These are phyloP conservation scores for Temnothorax unifasciatus DNA, from an alignment of 2,888 invertebrate genomes.

Conservation along the genomic window DNA sequence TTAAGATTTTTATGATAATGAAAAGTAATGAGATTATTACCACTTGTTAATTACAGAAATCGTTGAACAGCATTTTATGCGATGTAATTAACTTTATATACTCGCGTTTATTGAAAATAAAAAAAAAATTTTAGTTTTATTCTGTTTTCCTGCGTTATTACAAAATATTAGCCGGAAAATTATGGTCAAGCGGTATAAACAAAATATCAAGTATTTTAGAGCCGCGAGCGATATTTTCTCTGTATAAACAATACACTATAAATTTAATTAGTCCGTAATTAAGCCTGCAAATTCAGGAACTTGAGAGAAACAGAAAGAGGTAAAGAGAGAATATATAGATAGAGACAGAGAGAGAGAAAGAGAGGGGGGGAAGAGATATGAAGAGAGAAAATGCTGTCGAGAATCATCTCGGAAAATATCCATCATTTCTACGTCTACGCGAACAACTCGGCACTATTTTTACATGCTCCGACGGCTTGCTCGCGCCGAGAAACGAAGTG, in stretches of 20 bases:
- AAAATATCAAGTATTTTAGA: background rate
- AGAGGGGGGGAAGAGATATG: too few relatives aligned
- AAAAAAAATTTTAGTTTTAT: constrained; percentile 1
- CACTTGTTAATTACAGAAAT: constrained; percentile 32
- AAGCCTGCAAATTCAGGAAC: constrained; percentile 18
- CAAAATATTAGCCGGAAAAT: constrained; percentile 2
- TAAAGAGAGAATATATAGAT: background rate
- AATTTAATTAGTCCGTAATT: constrained; percentile 33
- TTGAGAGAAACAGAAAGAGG: background rate
- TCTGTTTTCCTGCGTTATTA: constrained; percentile 5
- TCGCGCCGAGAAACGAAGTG: constrained; percentile 35
- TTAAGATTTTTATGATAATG: constrained; percentile 19
- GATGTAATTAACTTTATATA: constrained; percentile 26
- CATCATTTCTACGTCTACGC: constrained; percentile 34
- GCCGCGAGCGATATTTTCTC: background rate
- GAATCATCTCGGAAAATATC: constrained; percentile 46
- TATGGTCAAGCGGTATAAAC: constrained; percentile 11
- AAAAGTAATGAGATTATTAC: constrained; percentile 23
- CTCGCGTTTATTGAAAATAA: background rate
- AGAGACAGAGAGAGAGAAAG: background rate
- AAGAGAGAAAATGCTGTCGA: constrained; percentile 13
- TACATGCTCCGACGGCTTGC: background rate
- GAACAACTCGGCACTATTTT: constrained; percentile 35
- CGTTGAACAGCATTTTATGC: constrained; percentile 12
- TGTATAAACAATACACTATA: background rate